Conservation (phyloP, 2,797 vertebrate genomes). For the Sebastes steindachneri region DNA sequence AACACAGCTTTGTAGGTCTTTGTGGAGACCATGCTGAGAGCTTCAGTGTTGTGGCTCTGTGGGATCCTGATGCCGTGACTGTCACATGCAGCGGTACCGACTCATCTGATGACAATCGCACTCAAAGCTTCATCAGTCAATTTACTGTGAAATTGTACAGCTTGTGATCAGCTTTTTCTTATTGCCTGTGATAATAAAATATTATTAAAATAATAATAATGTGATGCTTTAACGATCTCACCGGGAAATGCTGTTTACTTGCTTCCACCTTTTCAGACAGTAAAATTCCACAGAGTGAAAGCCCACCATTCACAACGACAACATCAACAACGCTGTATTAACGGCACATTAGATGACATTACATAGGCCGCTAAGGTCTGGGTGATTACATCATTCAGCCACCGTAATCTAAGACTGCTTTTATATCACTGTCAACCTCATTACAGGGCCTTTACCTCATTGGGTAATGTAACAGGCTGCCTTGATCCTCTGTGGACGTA, state of each 20-base stretch:
- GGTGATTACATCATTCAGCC: constrained; percentile 25
- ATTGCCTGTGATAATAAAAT: background rate
- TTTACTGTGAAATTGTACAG: background rate
- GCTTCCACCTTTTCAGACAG: background rate
- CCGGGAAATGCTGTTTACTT: background rate
- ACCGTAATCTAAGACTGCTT: constrained; percentile 32
- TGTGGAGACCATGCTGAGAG: background rate
- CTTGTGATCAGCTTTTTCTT: background rate
- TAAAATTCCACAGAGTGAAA: background rate
- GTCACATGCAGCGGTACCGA: background rate
- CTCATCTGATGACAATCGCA: background rate
- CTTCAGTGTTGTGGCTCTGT: background rate
- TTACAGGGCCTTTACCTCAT: constrained; percentile 31
- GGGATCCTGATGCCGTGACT: background rate
- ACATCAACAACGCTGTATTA: constrained; percentile 7
- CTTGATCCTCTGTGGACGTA: constrained; percentile 40
- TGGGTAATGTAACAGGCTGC: constrained; percentile 34
- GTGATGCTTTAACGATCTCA: background rate
- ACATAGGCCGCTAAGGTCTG: background rate
- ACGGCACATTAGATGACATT: constrained; percentile 14
- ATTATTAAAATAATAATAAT: constrained; percentile 1
- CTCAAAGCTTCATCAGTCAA: background rate
- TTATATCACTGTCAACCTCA: constrained; percentile 39
- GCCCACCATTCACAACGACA: constrained; percentile 1
- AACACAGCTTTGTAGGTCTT: background rate